Evolutionary conservation across 2,113 vertebrate genomes (phyloP), one percentile per base, ranked within the genome.

Genomic region (Odobenus rosmarus): DNA sequence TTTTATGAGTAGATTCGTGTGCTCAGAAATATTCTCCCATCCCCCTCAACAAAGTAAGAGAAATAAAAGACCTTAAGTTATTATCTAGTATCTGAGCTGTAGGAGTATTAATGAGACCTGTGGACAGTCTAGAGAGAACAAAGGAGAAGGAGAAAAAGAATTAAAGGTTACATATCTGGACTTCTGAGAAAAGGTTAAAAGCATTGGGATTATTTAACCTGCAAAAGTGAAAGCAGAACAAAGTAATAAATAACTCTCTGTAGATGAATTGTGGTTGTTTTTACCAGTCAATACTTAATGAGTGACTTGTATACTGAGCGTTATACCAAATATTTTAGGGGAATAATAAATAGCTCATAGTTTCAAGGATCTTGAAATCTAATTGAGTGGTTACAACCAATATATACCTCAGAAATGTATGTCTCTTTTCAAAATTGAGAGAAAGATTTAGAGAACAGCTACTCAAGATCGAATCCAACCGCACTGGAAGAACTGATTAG

Each of bases 141-240:
- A 94, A 96, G 84, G 85, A 95, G 51, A 71, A 4, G 69, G 62
- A 51, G 62, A 92, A 86, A 85, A 93, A 90, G 76, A 95, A 92
- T 84, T 92, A 97, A 98, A 98, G 98, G 97, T 98, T 98, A 98
- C 81, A 97, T 97, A 98, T 97, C 94, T 97, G 94, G 77, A 96
- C 90, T 98, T 97, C 39, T 69, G 88, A 96, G 96, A 98, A 97
- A 98, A 98, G 98, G 97, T 98, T 98, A 98, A 97, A 98, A 98
- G 98, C 98, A 95, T 33, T 97, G 98, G 98, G 97, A 98, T 97
- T 98, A 97, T 97, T 97, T 98, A 98, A 96, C 96, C 88, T 96
- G 97, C 57, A 97, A 51, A 97, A 98, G 92, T 67, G 59, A 94
- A 98, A 90, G 88, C 95, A 81, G 80, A 97, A 59, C 76, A 64